Conservation (phyloP, 2,113 vertebrate species). For the Porphyrio hochstetteri region DNA sequence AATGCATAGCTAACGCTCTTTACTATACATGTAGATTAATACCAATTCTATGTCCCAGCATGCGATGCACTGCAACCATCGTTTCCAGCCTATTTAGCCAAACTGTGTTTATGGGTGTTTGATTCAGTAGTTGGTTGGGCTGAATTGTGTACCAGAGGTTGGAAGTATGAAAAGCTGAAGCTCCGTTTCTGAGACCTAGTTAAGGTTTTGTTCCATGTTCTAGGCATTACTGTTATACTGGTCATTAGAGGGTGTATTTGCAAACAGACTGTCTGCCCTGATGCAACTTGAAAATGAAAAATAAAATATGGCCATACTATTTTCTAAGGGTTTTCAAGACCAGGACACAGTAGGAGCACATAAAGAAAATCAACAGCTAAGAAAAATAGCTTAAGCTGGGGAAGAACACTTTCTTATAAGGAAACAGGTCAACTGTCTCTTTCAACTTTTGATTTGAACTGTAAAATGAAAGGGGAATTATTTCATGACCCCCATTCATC, state of each 20-base stretch:
- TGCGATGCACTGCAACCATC: not conserved
- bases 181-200: not conserved
- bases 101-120: not conserved
- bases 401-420: not conserved
- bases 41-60: fast-evolving
- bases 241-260: not conserved
- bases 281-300: not conserved
- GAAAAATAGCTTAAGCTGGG: not conserved
- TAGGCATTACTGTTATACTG: not conserved
- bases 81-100: not conserved
- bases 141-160: not conserved
- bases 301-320: not conserved
- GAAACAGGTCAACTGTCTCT: not conserved
- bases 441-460: conserved; percentile 21
- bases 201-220: not conserved
- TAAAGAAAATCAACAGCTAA: not conserved
- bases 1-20: not conserved
- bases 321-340: not conserved
- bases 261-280: not conserved
- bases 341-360: not conserved
- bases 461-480: not conserved
- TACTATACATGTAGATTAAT: not conserved
- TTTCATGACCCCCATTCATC: conserved; percentile 5
- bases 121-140: not conserved
- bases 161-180: not conserved